Percentiles rank a stretch among this genome's conserved stretches.
Conservation (phyloP, 2,888 invertebrate genomes). For the Megaustenia siamemsis region DNA sequence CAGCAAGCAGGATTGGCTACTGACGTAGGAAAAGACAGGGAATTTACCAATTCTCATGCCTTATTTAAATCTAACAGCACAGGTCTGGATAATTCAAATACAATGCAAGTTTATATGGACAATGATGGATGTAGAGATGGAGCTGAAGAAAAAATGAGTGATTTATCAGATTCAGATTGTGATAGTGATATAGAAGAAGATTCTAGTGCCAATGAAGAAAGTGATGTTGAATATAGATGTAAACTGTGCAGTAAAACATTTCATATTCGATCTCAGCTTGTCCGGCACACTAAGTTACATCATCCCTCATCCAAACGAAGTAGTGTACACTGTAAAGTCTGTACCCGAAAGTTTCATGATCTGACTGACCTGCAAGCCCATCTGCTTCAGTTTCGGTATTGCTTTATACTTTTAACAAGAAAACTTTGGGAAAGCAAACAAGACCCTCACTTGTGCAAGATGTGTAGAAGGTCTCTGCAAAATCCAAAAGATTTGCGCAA, state of each 20-base stretch:
- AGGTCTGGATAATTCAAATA: too few relatives aligned
- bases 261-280: neutral
- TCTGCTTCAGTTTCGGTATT: constrained; percentile 33
- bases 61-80: too few relatives aligned
- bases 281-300: constrained; percentile 21
- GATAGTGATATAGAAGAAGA: constrained; percentile 1
- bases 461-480: constrained; percentile 33
- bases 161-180: constrained; percentile 13
- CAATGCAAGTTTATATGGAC: neutral
- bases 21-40: too few relatives aligned
- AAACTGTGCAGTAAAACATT: constrained; percentile 26
- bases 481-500: constrained; percentile 38
- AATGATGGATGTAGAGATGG: neutral
- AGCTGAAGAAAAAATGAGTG: neutral
- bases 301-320: neutral
- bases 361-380: constrained; percentile 30
- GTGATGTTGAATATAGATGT: constrained; percentile 37
- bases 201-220: constrained; percentile 19
- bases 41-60: too few relatives aligned
- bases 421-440: constrained; percentile 13
- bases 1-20: too few relatives aligned
- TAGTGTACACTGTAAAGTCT: constrained; percentile 35
- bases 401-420: constrained; percentile 43
- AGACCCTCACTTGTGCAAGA: constrained; percentile 11
- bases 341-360: constrained; percentile 39